Evolutionary conservation across 2,113 vertebrate genomes (phyloP), one percentile per base, ranked within the genome.

Genomic region (Clarias magur): DNA sequence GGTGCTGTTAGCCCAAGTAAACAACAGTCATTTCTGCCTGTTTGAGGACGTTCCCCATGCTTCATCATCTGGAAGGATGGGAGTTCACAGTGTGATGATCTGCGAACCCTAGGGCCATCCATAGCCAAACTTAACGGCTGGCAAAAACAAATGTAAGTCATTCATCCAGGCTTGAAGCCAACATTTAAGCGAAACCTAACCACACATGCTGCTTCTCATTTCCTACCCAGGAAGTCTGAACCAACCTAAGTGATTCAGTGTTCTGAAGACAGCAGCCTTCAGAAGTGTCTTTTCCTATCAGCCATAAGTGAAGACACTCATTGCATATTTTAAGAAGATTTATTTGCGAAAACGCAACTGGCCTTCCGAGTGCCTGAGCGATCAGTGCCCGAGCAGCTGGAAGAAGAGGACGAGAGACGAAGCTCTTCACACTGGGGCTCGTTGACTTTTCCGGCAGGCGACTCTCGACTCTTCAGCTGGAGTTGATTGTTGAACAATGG

Each of bases 401-500:
- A 67, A 67, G 65, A 57, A 81, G 57, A 38, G 57, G 38, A 23
- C 12, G 23, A 62, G 34, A 80, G 85, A 34, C 5, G 63, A 70
- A 80, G n/a, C 85, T 59, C 62, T 83, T 57, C 84, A 83, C 65
- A 68, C 80, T 23, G 42, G 70, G 54, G 83, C 81, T 85, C 68
- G n/a, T 76, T 90, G 84, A 86, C 65, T 88, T 86, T 38, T 84
- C 62, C 82, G 13, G 38, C 81, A 60, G 63, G 57, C 57, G 23
- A 65, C 65, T 85, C 76, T 57, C 8, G 76, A 56, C 85, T 84
- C 81, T 72, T 53, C 65, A 86, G 84, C 60, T 90, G 89, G 63
- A 88, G 83, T 80, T 78, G 83, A 85, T 85, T 87, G 79, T 76
- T 76, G 60, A 79, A 88, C 85, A 82, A 82, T 82, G 82, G 73